A percentile compares a stretch with the other conserved stretches of the same genome.
Evolutionary conservation across 2,113 vertebrate species (phyloP).

Genomic region (Phodopus roborovskii): DNA sequence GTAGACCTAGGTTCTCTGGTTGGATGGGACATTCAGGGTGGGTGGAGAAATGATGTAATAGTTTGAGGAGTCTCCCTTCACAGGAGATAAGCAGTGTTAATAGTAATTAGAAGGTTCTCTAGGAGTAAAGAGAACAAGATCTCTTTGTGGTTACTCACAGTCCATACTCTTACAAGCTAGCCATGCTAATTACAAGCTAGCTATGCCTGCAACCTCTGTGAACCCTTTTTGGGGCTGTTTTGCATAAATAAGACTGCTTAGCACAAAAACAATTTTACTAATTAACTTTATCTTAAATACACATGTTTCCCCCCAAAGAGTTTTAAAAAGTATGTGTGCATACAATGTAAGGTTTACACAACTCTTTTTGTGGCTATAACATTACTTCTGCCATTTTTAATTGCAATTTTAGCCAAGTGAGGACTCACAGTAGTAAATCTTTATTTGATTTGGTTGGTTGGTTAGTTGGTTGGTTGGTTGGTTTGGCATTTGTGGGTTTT

Average conservation of each 20-base stretch:
- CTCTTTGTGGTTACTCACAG: not conserved
- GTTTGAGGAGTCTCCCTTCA: not conserved
- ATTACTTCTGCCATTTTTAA: not conserved
- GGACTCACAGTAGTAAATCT: not conserved
- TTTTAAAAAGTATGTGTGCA: not conserved
- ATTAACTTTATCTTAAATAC: slow-evolving; percentile 61
- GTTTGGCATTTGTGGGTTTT: not conserved
- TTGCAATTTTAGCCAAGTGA: not conserved
- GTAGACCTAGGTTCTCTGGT: not conserved
- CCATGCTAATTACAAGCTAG: slow-evolving; percentile 18
- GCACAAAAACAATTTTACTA: slow-evolving; percentile 36
- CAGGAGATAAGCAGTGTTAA: not conserved
- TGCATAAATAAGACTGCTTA: slow-evolving; percentile 44
- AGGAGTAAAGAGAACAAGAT: not conserved
- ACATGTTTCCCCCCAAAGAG: not conserved
- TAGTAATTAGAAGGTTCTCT: not conserved
- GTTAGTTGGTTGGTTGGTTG: not conserved
- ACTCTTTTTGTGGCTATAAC: not conserved
- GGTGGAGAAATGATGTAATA: not conserved
- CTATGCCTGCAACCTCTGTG: not conserved
- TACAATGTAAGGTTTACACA: not conserved
- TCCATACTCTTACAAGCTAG: not conserved
- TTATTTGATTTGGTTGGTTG: not conserved
- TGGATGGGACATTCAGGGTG: not conserved
- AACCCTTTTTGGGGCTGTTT: slow-evolving; percentile 35